Evolutionary conservation across 2,797 vertebrate species (phyloP).

Genomic region (Rhinichthys osculus): DNA sequence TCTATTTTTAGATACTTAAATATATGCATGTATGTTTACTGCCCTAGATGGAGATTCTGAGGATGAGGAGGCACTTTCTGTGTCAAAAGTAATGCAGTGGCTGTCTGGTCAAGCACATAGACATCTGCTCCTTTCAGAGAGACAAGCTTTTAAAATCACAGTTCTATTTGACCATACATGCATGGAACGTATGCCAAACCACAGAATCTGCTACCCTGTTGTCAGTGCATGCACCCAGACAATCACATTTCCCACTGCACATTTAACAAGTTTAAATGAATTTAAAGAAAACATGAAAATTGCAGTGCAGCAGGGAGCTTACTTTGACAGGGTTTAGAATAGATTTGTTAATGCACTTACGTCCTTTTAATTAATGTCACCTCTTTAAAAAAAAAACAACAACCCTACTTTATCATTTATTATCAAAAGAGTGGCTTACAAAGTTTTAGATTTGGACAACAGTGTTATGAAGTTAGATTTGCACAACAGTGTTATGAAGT

Average conservation of each 20-base stretch:
- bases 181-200: not conserved
- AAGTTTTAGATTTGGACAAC: too few species aligned
- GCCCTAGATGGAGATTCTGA: not conserved
- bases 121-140: slow-evolving; percentile 15
- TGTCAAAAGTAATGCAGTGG: slow-evolving; percentile 34
- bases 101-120: slow-evolving; percentile 30
- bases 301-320: not conserved
- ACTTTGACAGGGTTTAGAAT: not conserved
- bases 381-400: too few species aligned
- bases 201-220: slow-evolving; percentile 1
- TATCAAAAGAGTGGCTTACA: not conserved
- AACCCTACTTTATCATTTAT: not conserved
- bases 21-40: not conserved
- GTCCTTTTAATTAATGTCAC: not conserved
- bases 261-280: too few species aligned
- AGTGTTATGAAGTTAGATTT: too few species aligned
- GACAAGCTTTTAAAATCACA: slow-evolving; percentile 31
- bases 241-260: not conserved
- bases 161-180: not conserved
- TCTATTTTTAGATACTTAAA: not conserved
- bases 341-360: not conserved
- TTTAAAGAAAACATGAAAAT: not conserved
- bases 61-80: slow-evolving; percentile 17
- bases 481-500: not conserved
- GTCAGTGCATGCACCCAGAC: too few species aligned